Base-by-base conservation (phyloP, 2,113 vertebrate species). In the Hydrochoerus hydrochaeris region DNA sequence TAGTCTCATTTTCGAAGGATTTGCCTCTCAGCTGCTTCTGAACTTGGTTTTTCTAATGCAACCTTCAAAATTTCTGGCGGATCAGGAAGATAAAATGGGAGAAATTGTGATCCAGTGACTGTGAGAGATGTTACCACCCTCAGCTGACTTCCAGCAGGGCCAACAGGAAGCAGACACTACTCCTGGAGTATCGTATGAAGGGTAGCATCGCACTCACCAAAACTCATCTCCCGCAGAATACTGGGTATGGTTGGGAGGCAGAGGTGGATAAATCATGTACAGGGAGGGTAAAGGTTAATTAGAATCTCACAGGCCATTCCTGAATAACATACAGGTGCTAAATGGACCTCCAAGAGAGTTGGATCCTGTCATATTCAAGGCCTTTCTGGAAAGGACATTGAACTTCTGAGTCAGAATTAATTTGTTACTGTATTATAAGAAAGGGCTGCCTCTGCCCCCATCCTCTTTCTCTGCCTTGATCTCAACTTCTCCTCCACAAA, bases 231-330 rank as follows among this genome's bases (percentile, higher is more conserved):
- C 57, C 93, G 30, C 54, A 88, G 24, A 38, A 38, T 49, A 62
- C 75, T 90, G 85, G 63, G 44, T 62, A 78, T n/a, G 62, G 46
- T 16, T 95, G 85, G 49, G 35, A 92, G 77, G 22, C 87, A 88
- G 58, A 60, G 52, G 28, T 30, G 73, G 57, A 71, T 93, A 93
- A 92, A 94, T 92, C 63, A 83, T 12, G 5, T 41, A 71, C 17
- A 30, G 30, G 62, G 81, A 82, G 26, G 1, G 8, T 90, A 19
- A 75, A 90, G 19, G 88, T 94, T 96, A 93, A 85, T 75, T 46
- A 85, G 85, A 95, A 71, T 85, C 57, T 22, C 35, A 67, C 3
- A 16, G 58, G 54, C 16, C 38, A 52, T 77, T 95, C 73, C 60
- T 95, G 17, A 96, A 86, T 84, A 93, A 77, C 75, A 26, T 28